Percentiles rank a stretch among this genome's conserved stretches.
phyloP scores from a whole-genome alignment of 2,888 invertebrate genomes.

The Dryobota labecula region DNA sequence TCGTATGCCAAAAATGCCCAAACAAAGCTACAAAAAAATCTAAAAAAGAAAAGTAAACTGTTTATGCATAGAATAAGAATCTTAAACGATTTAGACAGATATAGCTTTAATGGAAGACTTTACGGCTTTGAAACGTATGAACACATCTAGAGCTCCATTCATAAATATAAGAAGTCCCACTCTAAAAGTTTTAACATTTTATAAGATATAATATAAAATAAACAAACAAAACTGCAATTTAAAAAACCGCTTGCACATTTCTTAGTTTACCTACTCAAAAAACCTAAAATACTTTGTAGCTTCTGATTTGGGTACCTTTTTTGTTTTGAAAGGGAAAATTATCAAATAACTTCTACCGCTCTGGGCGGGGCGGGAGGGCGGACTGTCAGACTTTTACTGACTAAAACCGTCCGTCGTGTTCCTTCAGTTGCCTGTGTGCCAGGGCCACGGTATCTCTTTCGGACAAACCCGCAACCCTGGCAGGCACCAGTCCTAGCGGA shows the following conservation, averaged over 20 bases:
- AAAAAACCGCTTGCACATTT: neutral
- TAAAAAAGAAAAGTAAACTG: slow-evolving; percentile 28
- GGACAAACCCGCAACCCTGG: no score
- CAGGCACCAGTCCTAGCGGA: no score
- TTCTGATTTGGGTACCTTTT: neutral
- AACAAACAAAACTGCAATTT: neutral
- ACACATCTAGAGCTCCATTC: neutral
- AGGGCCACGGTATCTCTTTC: no score
- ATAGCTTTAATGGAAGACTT: slow-evolving; percentile 37
- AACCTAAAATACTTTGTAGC: neutral
- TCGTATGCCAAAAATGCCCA: slow-evolving; percentile 31
- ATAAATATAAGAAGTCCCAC: slow-evolving; percentile 5
- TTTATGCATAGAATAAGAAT: slow-evolving; percentile 17
- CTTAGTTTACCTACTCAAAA: neutral
- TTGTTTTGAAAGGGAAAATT: no score
- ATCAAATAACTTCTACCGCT: no score
- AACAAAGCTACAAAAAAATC: slow-evolving; percentile 24
- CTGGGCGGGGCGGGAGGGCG: no score
- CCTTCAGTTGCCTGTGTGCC: no score
- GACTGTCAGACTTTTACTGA: no score
- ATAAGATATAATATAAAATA: neutral
- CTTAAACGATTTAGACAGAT: slow-evolving; percentile 17
- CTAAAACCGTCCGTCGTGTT: no score
- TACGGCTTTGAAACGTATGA: slow-evolving; percentile 3
- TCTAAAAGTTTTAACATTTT: neutral